These are phyloP conservation scores for Mesorhabditis spiculigera DNA, from an alignment of 2,888 invertebrate genomes.

Conservation along the genomic window DNA sequence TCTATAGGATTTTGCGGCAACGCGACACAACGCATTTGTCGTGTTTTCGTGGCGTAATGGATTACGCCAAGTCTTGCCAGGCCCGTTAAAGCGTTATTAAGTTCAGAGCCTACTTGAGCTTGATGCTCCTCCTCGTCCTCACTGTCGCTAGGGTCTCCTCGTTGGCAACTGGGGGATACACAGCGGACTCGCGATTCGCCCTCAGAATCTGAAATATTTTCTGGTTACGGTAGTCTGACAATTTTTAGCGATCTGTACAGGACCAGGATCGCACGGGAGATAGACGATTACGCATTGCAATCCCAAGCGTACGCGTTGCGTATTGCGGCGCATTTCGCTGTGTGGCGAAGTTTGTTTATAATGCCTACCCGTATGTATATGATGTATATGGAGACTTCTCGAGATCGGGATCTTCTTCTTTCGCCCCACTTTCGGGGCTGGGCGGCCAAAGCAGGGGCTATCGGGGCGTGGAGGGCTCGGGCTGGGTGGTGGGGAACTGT, in stretches of 20 bases:
- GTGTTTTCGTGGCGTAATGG: no score
- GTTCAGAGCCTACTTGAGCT: not conserved
- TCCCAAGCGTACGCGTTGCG: no score
- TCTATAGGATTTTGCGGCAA: not conserved
- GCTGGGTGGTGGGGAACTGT: not conserved
- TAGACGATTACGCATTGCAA: no score
- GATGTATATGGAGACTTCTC: not conserved
- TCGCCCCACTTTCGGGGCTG: not conserved
- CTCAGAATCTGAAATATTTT: no score
- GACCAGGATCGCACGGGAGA: no score
- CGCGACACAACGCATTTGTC: not conserved
- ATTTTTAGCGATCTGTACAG: no score
- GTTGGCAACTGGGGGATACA: not conserved
- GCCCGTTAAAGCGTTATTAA: no score
- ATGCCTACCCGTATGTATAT: not conserved
- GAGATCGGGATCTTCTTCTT: not conserved
- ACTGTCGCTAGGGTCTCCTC: not conserved
- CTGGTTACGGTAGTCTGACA: no score
- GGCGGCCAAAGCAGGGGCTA: not conserved
- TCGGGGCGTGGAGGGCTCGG: not conserved
- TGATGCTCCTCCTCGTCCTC: not conserved
- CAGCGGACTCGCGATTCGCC: not conserved
- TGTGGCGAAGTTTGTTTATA: no score
- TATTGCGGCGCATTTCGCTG: no score
- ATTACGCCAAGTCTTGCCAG: no score